These are phyloP conservation scores for Mycteria americana DNA, from an alignment of 2,797 vertebrate genomes.

Conservation along the genomic window DNA sequence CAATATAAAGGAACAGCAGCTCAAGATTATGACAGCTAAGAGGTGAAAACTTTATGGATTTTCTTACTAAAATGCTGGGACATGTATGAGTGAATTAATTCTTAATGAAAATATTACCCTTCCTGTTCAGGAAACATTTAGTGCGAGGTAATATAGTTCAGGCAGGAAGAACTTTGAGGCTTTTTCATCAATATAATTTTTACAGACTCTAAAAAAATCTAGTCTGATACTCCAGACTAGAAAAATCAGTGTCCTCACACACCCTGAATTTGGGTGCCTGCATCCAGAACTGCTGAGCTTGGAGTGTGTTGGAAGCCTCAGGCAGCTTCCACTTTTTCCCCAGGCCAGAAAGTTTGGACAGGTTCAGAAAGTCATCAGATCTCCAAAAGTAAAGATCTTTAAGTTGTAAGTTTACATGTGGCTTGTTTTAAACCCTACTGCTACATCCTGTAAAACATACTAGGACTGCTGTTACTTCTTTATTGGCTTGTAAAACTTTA, in stretches of 20 bases:
- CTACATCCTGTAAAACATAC: neutral
- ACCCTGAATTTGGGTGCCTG: neutral
- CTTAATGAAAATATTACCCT: neutral
- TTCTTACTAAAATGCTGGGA: neutral
- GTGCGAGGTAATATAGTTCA: neutral
- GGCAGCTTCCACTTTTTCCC: neutral
- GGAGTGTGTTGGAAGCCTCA: neutral
- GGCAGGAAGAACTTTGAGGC: neutral
- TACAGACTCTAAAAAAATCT: neutral
- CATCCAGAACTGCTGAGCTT: neutral
- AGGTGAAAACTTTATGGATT: neutral
- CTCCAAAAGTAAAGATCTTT: neutral
- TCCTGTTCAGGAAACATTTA: neutral
- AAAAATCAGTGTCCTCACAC: neutral
- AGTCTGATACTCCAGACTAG: neutral
- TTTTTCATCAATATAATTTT: neutral
- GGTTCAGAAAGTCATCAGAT: neutral
- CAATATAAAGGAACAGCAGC: neutral
- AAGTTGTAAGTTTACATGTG: neutral
- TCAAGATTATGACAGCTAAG: neutral
- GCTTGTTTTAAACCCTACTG: neutral
- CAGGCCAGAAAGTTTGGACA: neutral
- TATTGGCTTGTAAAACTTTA: conserved; percentile 28
- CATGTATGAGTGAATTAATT: neutral
- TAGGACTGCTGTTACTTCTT: neutral